Percentiles rank a stretch among this genome's conserved stretches.
Evolutionary conservation across 2,113 vertebrate genomes (phyloP).

Genomic region (Laterallus jamaicensis): DNA sequence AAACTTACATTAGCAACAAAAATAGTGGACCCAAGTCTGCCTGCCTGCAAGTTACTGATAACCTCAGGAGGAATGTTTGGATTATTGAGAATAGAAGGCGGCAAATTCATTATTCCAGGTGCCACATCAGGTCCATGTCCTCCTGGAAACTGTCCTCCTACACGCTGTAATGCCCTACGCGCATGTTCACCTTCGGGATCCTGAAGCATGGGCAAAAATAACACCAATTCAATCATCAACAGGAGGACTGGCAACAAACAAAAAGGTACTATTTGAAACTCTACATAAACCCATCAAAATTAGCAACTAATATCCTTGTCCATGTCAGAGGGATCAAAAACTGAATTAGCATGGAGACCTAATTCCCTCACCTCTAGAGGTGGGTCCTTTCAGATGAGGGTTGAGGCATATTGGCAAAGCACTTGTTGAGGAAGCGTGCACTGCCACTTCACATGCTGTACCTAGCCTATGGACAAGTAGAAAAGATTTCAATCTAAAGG

Average conservation of each 20-base stretch:
- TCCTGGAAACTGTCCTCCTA: conserved; percentile 82
- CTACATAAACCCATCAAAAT: conserved; percentile 48
- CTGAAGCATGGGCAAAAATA: conserved; percentile 72
- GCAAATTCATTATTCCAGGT: conserved; percentile 87
- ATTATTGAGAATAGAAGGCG: conserved; percentile 95
- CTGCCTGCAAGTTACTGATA: conserved; percentile 92
- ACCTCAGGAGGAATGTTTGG: conserved; percentile 96
- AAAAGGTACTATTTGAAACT: conserved; percentile 15
- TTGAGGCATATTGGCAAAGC: conserved; percentile 65
- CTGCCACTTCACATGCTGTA: conserved; percentile 65
- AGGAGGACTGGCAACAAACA: conserved; percentile 1
- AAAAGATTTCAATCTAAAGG: conserved; percentile 72
- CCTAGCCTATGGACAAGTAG: conserved; percentile 71
- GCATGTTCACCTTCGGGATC: conserved; percentile 97
- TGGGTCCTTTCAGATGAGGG: conserved; percentile 63
- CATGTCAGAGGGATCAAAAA: conserved; percentile 54
- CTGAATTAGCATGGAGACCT: conserved; percentile 52
- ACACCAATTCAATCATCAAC: not conserved
- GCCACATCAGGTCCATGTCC: conserved; percentile 87
- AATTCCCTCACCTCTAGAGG: conserved; percentile 65
- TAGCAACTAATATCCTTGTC: conserved; percentile 49
- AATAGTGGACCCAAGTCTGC: conserved; percentile 91
- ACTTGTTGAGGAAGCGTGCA: conserved; percentile 58
- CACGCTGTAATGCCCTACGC: conserved; percentile 89
- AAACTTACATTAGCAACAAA: conserved; percentile 96